Conservation (phyloP, 30 jellyfish, hydroid and myxozoan genomes). For the Aurelia coerulea region DNA sequence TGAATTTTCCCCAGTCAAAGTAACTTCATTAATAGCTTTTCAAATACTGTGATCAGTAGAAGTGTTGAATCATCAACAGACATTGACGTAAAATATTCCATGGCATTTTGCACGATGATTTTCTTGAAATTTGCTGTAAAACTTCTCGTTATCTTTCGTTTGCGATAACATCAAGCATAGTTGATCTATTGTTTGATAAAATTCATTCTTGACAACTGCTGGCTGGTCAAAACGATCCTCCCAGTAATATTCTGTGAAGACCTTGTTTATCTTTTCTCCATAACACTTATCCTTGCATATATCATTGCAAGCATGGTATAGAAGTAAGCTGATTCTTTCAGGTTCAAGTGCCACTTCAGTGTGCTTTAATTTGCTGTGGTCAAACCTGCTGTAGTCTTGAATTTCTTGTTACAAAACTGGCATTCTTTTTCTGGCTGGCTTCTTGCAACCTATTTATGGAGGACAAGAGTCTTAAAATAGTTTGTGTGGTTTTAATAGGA, state of each 20-base stretch:
- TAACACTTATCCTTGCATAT: too few species aligned
- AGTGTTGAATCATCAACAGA: constrained; percentile 17
- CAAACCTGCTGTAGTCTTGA: too few species aligned
- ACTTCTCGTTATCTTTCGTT: constrained; percentile 26
- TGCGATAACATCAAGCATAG: constrained; percentile 10
- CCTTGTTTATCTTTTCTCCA: too few species aligned
- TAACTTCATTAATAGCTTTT: constrained; percentile 22
- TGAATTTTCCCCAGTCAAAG: constrained; percentile 32
- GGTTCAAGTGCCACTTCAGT: too few species aligned
- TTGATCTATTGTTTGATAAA: neutral
- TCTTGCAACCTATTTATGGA: too few species aligned
- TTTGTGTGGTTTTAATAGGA: too few species aligned
- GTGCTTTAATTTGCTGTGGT: too few species aligned
- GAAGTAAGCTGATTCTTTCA: too few species aligned
- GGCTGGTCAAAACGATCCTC: constrained; percentile 9
- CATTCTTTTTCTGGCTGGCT: too few species aligned
- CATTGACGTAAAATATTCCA: constrained; percentile 19
- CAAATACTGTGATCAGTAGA: constrained; percentile 32
- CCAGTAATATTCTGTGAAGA: neutral
- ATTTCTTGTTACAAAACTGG: too few species aligned
- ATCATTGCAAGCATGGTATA: too few species aligned
- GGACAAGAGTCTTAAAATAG: too few species aligned
- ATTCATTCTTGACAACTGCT: constrained; percentile 3
- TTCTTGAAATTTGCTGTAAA: constrained; percentile 28
- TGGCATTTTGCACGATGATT: constrained; percentile 34